Conservation (phyloP, 2,888 invertebrate species). For the Ennomos erosarius region DNA sequence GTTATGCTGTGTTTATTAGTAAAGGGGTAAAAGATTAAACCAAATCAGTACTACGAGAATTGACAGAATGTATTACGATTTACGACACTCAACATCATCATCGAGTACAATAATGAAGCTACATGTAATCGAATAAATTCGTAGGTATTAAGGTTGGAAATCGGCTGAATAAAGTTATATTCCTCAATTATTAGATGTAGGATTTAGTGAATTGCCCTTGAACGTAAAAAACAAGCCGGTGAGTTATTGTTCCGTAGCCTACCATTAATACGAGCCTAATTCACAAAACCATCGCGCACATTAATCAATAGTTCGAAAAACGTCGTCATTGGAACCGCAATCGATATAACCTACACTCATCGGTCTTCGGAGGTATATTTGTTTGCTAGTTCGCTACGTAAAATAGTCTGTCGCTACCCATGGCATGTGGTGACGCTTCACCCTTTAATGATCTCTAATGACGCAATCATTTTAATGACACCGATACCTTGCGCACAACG, state of each 20-base stretch:
- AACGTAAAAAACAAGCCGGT: not conserved
- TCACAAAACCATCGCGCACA: conserved; percentile 13
- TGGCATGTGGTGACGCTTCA: conserved; percentile 57
- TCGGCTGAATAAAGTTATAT: no score
- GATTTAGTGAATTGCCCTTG: not conserved
- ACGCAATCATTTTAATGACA: conserved; percentile 64
- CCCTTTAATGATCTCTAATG: conserved; percentile 73
- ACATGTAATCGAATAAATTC: no score
- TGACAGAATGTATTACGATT: no score
- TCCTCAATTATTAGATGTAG: not conserved
- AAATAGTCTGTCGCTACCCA: conserved; percentile 21
- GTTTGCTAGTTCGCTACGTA: conserved; percentile 31
- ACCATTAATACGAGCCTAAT: conserved; percentile 13
- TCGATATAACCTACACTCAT: conserved; percentile 23
- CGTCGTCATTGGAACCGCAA: conserved; percentile 22
- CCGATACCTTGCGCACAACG: conserved; percentile 40
- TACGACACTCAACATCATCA: no score
- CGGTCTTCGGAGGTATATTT: conserved; percentile 12
- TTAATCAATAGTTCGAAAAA: conserved; percentile 25
- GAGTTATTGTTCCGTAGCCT: conserved; percentile 6
- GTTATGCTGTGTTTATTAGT: no score
- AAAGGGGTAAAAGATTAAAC: no score
- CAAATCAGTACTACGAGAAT: no score
- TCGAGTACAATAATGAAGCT: no score
- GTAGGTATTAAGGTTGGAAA: no score